Evolutionary conservation across 2,797 vertebrate species (phyloP), one percentile per base, ranked within the genome.

Genomic region (Sitta carolinensis): DNA sequence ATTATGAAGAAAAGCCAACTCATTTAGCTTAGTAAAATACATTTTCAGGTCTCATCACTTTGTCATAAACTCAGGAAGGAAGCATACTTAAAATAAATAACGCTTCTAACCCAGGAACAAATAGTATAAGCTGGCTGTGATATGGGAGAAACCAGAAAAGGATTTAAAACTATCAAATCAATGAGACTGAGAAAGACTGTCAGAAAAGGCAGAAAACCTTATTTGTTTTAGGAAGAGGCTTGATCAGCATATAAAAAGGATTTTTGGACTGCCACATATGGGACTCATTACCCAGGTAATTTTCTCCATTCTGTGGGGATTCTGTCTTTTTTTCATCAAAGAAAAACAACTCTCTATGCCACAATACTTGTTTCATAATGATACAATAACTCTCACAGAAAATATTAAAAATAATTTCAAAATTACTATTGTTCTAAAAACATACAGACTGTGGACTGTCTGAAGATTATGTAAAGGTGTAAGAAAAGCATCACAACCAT

Each of bases 201-300:
- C 58, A 86, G 58, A 62, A 84, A 51, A 67, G 55, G 74, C 40
- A 76, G 48, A 78, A 90, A 91, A 50, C 36, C 40, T 67, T 30
- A 6, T 66, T 81, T 81, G 69, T 73, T 94, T 88, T 82, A 72
- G 68, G 52, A 81, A 90, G 55, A 90, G 32, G 27, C 36, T 95
- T 86, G 63, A 91, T 93, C 51, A 91, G 55, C 84, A 88, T 88
- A 95, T 82, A 76, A 90, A 95, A 91, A 57, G 59, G 74, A 72
- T 90, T 86, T 84, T 32, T 76, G 80, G 79, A 76, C 48, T 50
- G 30, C 48, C 77, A 76, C 93, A 88, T 93, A 94, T 36, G 77
- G 85, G 74, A 81, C 55, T 94, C n/a, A 73, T 88, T 93, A 84
- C 40, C n/a, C 54, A 88, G 55, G 58, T 55, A 2, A 84, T 68